A percentile compares a stretch with the other conserved stretches of the same genome.
These are phyloP conservation scores for Oxycera nigricornis DNA, from an alignment of 2,888 invertebrate genomes.

Conservation along the genomic window DNA sequence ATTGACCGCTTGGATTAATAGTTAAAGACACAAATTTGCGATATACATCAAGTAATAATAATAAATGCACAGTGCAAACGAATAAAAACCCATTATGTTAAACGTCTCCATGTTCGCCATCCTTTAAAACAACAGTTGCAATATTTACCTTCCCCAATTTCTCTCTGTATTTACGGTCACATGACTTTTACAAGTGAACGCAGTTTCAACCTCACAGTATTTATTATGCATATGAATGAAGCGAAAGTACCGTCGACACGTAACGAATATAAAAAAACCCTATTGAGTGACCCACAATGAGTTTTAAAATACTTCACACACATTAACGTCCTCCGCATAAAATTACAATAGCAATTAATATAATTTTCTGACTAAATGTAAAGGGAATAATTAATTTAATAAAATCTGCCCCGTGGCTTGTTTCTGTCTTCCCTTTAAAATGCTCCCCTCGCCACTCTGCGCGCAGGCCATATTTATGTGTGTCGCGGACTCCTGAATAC, in stretches of 20 bases:
- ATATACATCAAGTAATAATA: too few relatives aligned
- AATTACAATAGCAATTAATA: conserved; percentile 29
- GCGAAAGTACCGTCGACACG: not conserved
- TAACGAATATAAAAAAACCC: not conserved
- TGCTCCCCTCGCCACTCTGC: too few relatives aligned
- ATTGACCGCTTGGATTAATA: too few relatives aligned
- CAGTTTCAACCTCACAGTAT: not conserved
- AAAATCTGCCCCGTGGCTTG: not conserved
- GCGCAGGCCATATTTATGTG: not conserved
- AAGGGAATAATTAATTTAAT: conserved; percentile 36
- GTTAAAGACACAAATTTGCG: too few relatives aligned
- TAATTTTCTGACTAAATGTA: conserved; percentile 8
- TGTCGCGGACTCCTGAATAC: too few relatives aligned
- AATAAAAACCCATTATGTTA: too few relatives aligned
- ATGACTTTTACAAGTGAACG: not conserved
- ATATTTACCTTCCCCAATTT: not conserved
- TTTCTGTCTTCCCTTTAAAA: too few relatives aligned
- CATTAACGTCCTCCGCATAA: not conserved
- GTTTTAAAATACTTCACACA: conserved; percentile 17
- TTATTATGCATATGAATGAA: not conserved
- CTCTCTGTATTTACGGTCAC: not conserved
- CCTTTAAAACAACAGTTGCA: not conserved
- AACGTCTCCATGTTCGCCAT: too few relatives aligned
- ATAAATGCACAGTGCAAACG: too few relatives aligned
- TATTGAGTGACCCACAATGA: not conserved